Evolutionary conservation across 2,797 vertebrate species (phyloP).

Genomic region (Cercopithecus neglectus): DNA sequence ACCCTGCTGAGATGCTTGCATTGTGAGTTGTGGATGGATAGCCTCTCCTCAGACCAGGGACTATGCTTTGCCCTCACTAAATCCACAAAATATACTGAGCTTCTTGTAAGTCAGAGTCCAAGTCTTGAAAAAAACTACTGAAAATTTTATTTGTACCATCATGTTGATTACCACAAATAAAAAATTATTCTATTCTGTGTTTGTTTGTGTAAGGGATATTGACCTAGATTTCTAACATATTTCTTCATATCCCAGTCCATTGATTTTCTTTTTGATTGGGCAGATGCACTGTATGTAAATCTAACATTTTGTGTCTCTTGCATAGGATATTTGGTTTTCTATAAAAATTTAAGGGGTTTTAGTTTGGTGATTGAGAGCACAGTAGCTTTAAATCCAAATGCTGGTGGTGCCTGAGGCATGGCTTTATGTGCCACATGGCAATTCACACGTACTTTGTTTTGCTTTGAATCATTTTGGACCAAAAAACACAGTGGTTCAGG

Average conservation of each 20-base stretch:
- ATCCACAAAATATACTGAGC: constrained; percentile 58
- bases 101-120: constrained; percentile 51
- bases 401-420: not conserved
- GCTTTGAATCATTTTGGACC: constrained; percentile 47
- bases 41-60: constrained; percentile 41
- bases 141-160: constrained; percentile 56
- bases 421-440: constrained; percentile 43
- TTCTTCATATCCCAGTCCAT: constrained; percentile 48
- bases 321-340: constrained; percentile 42
- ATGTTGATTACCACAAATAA: constrained; percentile 60
- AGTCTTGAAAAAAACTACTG: constrained; percentile 6
- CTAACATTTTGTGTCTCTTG: constrained; percentile 50
- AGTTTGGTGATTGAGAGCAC: constrained; percentile 27
- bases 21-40: constrained; percentile 67
- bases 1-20: constrained; percentile 65
- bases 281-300: constrained; percentile 33
- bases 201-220: constrained; percentile 11
- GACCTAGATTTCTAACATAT: not conserved
- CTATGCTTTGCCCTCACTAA: constrained; percentile 52
- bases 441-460: constrained; percentile 41
- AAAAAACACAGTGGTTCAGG: constrained; percentile 4
- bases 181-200: constrained; percentile 15
- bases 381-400: constrained; percentile 45
- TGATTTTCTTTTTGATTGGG: constrained; percentile 58
- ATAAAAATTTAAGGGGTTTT: constrained; percentile 44